Percentiles rank a stretch among this genome's conserved stretches.
These are phyloP conservation scores for Drosophila auraria DNA, from an alignment of 1,140 invertebrate genomes.

Conservation along the genomic window DNA sequence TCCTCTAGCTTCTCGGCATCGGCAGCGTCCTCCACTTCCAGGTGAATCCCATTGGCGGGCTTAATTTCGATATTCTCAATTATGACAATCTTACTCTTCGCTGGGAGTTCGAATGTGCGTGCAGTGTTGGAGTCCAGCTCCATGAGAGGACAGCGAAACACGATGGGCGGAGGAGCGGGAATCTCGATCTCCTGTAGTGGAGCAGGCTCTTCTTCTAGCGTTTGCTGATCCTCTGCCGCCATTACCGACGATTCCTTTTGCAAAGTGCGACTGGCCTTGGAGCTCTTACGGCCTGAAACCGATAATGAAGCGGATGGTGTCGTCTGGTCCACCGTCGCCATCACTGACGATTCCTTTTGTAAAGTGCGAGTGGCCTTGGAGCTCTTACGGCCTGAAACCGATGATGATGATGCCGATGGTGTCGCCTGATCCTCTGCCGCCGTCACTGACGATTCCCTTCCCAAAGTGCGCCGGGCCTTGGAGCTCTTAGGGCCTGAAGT, in stretches of 20 bases:
- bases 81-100: conserved; percentile 27
- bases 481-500: background rate
- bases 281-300: background rate
- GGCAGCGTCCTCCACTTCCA: too few relatives aligned
- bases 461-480: background rate
- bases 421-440: background rate
- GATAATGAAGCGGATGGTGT: too few relatives aligned
- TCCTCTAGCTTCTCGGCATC: background rate
- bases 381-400: too few relatives aligned
- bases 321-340: too few relatives aligned
- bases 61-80: conserved; percentile 53
- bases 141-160: conserved; percentile 42
- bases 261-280: conserved; percentile 2
- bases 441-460: background rate
- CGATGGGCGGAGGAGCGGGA: background rate
- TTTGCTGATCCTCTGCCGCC: background rate
- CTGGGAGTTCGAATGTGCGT: conserved; percentile 43
- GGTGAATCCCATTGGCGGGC: background rate
- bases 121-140: conserved; percentile 19
- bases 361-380: too few relatives aligned
- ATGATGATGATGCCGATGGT: too few relatives aligned
- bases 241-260: background rate
- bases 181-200: background rate
- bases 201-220: background rate
- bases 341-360: too few relatives aligned